Base-by-base conservation (phyloP, 1,140 invertebrate genomes). In the Cardiocondyla obscurior region DNA sequence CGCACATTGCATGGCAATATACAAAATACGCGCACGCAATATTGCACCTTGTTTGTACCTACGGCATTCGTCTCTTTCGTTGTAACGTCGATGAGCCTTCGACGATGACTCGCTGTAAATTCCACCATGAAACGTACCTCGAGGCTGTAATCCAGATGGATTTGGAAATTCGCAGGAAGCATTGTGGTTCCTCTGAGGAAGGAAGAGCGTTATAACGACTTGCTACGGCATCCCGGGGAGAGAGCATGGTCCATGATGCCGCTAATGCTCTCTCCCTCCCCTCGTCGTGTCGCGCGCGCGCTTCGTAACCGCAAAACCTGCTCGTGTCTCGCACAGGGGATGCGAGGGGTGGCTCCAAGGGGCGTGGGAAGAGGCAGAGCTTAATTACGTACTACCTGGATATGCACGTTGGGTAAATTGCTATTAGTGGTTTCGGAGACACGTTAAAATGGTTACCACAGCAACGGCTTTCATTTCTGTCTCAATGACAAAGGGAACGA, bases 361-460 rank as follows among this genome's bases (percentile, higher is more conserved):
- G 16, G 22, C 46, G 55, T 55, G 64, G 74, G 58, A 85, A 55
- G 83, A 51, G 33, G 73, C 19, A 82, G 62, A 76, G 70, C 84
- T 87, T 85, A 87, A 87, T 87, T 87, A 87, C 84, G 70, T 85
- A 81, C 79, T 87, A 77, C 57, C 79, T 83, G 84, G 65, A 83
- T 86, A 67, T 79, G 58, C 70, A 82, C 55, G 53, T 46, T 33
- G 58, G 58, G 39, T 79, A 87, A 86, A 87, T 82, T 87, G 84
- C 81, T 77, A 86, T 87, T 83, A 86, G 65, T 82, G 81, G 84
- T 86, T 83, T 42, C 49, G 51, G 81, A 60, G 28, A 53, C 58
- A 53, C 65, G 84, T 49, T 81, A 65, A 44, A 85, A 81, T 85
- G 53, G 74, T 85, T 60, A 79, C 74, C 74, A 67, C 74, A 79